phyloP scores from a whole-genome alignment of 2,797 vertebrate genomes.

The Echiichthys vipera region DNA sequence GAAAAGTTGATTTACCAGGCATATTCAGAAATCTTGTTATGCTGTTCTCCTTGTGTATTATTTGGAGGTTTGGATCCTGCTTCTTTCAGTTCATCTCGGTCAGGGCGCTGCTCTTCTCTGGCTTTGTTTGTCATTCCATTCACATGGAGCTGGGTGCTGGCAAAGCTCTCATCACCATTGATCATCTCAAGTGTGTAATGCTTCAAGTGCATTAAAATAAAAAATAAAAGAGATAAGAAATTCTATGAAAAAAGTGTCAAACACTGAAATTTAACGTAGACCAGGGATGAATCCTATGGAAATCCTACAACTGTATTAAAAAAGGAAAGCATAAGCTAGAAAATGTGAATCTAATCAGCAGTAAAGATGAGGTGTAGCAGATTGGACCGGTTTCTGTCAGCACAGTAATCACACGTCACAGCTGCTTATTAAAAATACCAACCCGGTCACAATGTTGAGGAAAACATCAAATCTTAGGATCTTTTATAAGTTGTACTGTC shows the following conservation, averaged over 20 bases:
- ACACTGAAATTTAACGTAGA: neutral
- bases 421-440: neutral
- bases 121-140: conserved; percentile 40
- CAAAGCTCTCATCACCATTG: conserved; percentile 36
- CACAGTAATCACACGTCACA: neutral
- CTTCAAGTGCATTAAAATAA: conserved; percentile 65
- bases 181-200: conserved; percentile 75
- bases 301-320: neutral
- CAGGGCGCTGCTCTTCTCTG: conserved; percentile 21
- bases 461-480: neutral
- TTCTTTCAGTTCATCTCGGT: conserved; percentile 33
- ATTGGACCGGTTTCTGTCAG: neutral
- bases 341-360: neutral
- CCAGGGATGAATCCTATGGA: neutral
- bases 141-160: conserved; percentile 49
- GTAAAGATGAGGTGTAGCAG: neutral
- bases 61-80: conserved; percentile 13
- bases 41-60: conserved; percentile 44
- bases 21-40: conserved; percentile 51
- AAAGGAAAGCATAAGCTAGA: neutral
- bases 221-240: neutral
- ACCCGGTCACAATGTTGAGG: neutral
- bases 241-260: neutral
- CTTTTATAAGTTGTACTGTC: no score
- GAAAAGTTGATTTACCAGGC: conserved; percentile 70